Evolutionary conservation across 2,113 vertebrate genomes (phyloP), one percentile per base, ranked within the genome.

Genomic region (Lipophrys pholis): DNA sequence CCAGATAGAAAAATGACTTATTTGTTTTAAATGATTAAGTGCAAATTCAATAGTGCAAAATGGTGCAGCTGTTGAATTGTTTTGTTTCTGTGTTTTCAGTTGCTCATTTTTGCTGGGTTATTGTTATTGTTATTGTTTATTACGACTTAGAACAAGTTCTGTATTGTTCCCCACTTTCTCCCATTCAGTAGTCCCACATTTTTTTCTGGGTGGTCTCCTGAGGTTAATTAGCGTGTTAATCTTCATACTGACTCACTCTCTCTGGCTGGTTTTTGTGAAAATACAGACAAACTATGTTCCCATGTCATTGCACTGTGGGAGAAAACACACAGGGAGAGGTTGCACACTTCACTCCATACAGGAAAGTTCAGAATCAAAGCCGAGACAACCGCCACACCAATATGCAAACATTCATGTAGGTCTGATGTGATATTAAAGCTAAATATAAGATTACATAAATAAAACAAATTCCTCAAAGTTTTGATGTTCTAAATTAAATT

Each of bases 21-120:
- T 30, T 30, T 30, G 21, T 30, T 5, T 11, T 11, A 73, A 57
- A 52, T 11, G 14, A 5, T 48, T 51, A 39, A 11, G 43, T 45
- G 8, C 36, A 49, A 49, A 14, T 38, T 12, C 38, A 52, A 53
- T n/a, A 11, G 21, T 21, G 61, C 55, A 76, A 58, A 11, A 63
- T 68, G 71, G 38, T 48, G 42, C 70, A 17, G 8, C 12, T 48
- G 45, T 48, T 30, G 21, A 30, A 30, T 30, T 9, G 40, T 21
- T 59, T 39, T 53, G 6, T 41, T 12, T 62, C 52, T 76, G 56
- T 66, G 72, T 81, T 67, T 56, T 50, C 53, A 21, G 46, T 74
- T 64, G 21, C 5, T 3, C 21, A 16, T 35, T 68, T 67, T 65
- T 65, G 57, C 62, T 69, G 59, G 49, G 15, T 45, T 52, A 55